Evolutionary conservation across 2,888 invertebrate species (phyloP), one percentile per base, ranked within the genome.

Genomic region (Zaprionus obscuricornis): DNA sequence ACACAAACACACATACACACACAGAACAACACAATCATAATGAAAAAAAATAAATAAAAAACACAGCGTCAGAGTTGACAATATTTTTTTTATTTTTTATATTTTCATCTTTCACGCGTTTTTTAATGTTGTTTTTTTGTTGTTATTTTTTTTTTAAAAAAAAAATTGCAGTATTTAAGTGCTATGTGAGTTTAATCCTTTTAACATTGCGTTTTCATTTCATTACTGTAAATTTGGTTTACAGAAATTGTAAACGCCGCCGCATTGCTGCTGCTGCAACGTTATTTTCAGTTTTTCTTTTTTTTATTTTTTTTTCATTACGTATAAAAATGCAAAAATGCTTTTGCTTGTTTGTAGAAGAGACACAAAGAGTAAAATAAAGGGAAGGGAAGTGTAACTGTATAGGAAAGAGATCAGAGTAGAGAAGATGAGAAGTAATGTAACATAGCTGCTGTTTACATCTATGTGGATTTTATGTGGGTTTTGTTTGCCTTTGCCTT

Each of bases 181-280:
- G 86, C 69, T 58, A 79, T 84, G 70, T 37, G 66, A 78, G 68
- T 85, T 66, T 77, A 85, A 87, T 85, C 74, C 86, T 75, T 85
- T 85, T 85, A 83, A 72, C 63, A 47, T 55, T 58, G 66, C 86
- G 77, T 72, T 77, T 87, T 87, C 86, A 84, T 84, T 84, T 87
- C 81, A 86, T 79, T 79, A 72, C 60, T 66, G 71, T 59, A 77
- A 70, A 78, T 68, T 85, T 70, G 71, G 71, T 70, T 70, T 67
- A 63, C 74, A 78, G 64, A 64, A 70, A 49, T 55, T 56, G 67
- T 52, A 68, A 69, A 74, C 59, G 65, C 71, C 74, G 43, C 43
- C 65, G 75, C 74, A 73, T 47, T 62, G 73, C 34, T 52, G 51
- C 45, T 13, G 11, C 11, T 13, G 11, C 14, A 5, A 13, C 14